Evolutionary conservation across 2,888 invertebrate species (phyloP), one percentile per base, ranked within the genome.

Genomic region (Anthophora plumipes): DNA sequence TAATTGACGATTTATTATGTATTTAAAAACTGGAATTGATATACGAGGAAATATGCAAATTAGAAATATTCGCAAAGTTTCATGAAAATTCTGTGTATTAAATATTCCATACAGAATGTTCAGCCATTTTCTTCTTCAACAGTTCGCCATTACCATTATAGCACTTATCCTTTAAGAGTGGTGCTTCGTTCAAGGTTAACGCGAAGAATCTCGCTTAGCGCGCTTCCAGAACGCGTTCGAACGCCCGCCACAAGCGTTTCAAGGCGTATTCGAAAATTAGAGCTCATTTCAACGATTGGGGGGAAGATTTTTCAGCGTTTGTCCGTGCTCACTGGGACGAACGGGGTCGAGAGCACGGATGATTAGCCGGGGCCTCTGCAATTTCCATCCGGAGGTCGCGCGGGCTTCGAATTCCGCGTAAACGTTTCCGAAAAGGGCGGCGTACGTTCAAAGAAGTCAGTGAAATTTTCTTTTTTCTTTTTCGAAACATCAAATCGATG

Each of bases 291-390:
- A 50, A 66, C 70, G 67, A 61, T 75, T 50, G 61, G 8, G 70
- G 66, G 46, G 59, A 68, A 73, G 78, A 69, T 78, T 74, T 70
- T 71, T 43, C 59, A 71, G 57, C 75, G 60, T 66, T 75, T 72
- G 73, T 80, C 60, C 80, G 71, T 77, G 77, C 69, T 70, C 76
- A 63, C 54, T 72, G 80, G 73, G 69, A 63, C 82, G 79, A 90
- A 90, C 83, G 88, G 84, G 90, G 89, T 87, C 89, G 87, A 86
- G 85, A 80, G 80, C 68, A 83, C 83, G 87, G 85, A 89, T 89
- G 88, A 89, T 78, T 79, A 73, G 69, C 68, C 72, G 43, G 55
- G 57, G 72, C 59, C 52, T 71, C 60, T 66, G 64, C 48, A 64
- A 59, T 12, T 66, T 20, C 63, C 69, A 66, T 73, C 59, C 54